Conservation (phyloP, 2,888 invertebrate genomes). For the Electrophaes corylata region DNA sequence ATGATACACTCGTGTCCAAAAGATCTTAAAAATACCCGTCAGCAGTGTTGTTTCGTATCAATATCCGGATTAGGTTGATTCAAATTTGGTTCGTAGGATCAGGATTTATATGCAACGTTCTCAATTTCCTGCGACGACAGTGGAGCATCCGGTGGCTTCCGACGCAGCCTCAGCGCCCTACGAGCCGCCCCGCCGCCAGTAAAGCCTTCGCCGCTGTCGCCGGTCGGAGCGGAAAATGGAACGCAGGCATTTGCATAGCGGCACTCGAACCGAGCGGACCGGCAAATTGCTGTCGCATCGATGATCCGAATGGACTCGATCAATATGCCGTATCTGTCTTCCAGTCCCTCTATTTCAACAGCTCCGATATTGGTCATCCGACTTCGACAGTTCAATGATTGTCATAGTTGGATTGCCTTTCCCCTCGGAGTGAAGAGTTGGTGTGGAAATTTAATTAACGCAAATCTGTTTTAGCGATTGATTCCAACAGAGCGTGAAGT, state of each 20-base stretch:
- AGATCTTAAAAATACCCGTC: conserved; percentile 62
- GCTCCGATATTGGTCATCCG: conserved; percentile 33
- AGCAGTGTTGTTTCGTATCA: conserved; percentile 76
- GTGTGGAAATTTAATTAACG: conserved; percentile 30
- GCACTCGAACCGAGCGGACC: conserved; percentile 75
- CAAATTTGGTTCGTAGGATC: conserved; percentile 82
- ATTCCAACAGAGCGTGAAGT: conserved; percentile 12
- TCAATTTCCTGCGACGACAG: conserved; percentile 83
- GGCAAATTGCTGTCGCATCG: conserved; percentile 81
- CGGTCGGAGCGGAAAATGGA: conserved; percentile 75
- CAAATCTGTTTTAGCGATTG: conserved; percentile 18
- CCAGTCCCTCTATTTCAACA: conserved; percentile 42
- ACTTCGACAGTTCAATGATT: conserved; percentile 40
- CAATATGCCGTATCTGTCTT: conserved; percentile 70
- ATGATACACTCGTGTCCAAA: conserved; percentile 19
- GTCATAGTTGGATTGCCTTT: conserved; percentile 21
- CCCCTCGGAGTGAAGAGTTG: conserved; percentile 22
- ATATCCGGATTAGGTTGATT: conserved; percentile 82
- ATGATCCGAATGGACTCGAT: conserved; percentile 77
- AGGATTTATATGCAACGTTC: conserved; percentile 80
- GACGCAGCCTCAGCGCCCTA: conserved; percentile 41
- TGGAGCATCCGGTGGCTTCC: conserved; percentile 74
- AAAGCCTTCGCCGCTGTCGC: conserved; percentile 37
- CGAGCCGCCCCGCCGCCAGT: conserved; percentile 36
- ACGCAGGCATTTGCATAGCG: conserved; percentile 80